Percentiles rank a stretch among this genome's conserved stretches.
These are phyloP conservation scores for Piaya cayana DNA, from an alignment of 2,113 vertebrate species.

Conservation along the genomic window DNA sequence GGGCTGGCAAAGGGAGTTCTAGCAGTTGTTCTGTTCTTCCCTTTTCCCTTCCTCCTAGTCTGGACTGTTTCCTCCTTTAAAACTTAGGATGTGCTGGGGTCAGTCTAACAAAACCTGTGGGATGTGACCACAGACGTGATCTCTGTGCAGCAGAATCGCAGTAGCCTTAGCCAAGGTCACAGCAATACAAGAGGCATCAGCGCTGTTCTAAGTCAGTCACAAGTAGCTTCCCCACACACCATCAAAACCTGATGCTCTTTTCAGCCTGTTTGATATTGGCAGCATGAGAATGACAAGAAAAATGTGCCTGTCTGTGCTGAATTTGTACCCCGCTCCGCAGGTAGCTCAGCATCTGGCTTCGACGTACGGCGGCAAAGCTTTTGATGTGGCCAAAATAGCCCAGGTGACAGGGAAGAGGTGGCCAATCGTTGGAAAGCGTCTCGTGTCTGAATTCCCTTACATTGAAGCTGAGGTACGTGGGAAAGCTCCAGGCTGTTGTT, in stretches of 20 bases:
- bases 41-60: not conserved
- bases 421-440: conserved; percentile 93
- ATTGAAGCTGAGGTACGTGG: conserved; percentile 92
- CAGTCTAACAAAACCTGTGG: not conserved
- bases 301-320: not conserved
- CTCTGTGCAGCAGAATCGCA: not conserved
- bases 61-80: not conserved
- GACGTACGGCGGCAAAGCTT: conserved; percentile 84
- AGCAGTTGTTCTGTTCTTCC: not conserved
- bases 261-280: not conserved
- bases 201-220: conserved; percentile 48
- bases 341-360: conserved; percentile 88
- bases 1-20: not conserved
- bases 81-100: not conserved
- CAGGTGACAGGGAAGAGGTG: conserved; percentile 90
- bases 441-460: conserved; percentile 97
- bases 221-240: conserved; percentile 32
- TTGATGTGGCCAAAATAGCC: conserved; percentile 88
- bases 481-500: fast-evolving
- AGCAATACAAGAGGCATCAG: not conserved
- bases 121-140: not conserved
- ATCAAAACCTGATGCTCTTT: not conserved
- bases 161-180: not conserved
- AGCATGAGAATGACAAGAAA: not conserved
- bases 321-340: conserved; percentile 64